Conservation (phyloP, 1,140 invertebrate species). For the Eumaeus atala region DNA sequence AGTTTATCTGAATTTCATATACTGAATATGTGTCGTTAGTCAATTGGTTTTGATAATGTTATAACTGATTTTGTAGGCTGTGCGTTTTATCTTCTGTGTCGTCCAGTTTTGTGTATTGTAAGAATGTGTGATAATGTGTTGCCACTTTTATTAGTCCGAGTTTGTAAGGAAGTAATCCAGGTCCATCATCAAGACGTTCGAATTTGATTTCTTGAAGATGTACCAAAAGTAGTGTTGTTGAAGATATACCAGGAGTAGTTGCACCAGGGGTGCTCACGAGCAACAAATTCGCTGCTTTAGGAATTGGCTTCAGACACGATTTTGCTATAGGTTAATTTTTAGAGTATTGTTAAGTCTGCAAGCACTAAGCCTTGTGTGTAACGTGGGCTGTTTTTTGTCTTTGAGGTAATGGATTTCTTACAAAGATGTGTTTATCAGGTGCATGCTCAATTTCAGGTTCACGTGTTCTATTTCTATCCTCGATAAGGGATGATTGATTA, state of each 20-base stretch:
- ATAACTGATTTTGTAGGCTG: constrained; percentile 18
- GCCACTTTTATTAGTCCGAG: background rate
- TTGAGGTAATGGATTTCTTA: constrained; percentile 24
- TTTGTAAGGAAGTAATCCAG: background rate
- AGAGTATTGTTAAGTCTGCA: too few relatives aligned
- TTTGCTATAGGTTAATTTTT: constrained; percentile 14
- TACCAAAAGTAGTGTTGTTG: background rate
- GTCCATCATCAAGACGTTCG: background rate
- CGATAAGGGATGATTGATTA: constrained; percentile 20
- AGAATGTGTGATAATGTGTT: background rate
- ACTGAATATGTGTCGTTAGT: constrained; percentile 26
- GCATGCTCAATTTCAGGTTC: constrained; percentile 25
- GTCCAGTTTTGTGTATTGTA: background rate
- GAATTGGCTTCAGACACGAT: background rate
- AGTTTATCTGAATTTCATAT: constrained; percentile 25
- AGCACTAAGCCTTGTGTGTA: constrained; percentile 14
- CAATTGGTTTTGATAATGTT: constrained; percentile 8
- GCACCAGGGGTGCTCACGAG: background rate
- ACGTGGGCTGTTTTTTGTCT: constrained; percentile 17
- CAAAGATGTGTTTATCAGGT: constrained; percentile 27
- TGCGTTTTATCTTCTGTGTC: constrained; percentile 14
- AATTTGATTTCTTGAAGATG: background rate
- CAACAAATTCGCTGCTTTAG: background rate
- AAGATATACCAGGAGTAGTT: background rate
- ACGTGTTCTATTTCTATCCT: too few relatives aligned